Evolutionary conservation across 2,797 vertebrate genomes (phyloP).

Genomic region (Anguilla pacifica): DNA sequence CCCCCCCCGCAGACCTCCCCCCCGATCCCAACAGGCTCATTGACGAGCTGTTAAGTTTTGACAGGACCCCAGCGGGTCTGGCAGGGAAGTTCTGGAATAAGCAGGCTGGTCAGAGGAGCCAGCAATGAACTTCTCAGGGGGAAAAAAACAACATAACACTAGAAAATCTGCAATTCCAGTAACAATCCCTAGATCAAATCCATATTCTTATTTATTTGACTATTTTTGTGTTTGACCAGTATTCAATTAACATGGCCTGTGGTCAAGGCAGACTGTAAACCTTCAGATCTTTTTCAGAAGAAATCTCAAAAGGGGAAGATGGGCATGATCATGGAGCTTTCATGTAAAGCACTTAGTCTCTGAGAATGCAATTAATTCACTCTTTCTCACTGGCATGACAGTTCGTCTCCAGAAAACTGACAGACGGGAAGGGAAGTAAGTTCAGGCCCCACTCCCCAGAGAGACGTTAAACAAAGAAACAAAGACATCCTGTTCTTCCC

Average conservation of each 20-base stretch:
- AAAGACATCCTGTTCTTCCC: conserved; percentile 57
- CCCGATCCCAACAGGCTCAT: conserved; percentile 39
- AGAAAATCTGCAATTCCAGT: neutral
- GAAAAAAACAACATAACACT: too few relatives aligned
- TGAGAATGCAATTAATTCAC: conserved; percentile 35
- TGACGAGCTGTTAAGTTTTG: conserved; percentile 29
- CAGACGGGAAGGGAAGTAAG: conserved; percentile 31
- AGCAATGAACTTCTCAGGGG: conserved; percentile 16
- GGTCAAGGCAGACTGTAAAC: neutral
- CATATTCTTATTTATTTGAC: too few relatives aligned
- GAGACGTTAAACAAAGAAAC: conserved; percentile 57
- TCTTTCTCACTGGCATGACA: conserved; percentile 4
- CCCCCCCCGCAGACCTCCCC: conserved; percentile 25
- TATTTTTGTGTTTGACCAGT: neutral
- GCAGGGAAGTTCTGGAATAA: neutral
- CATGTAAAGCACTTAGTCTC: conserved; percentile 29
- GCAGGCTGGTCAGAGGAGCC: conserved; percentile 12
- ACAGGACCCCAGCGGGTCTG: neutral
- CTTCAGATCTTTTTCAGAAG: neutral
- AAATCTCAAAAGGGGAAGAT: neutral
- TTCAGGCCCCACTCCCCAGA: conserved; percentile 54
- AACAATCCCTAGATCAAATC: neutral
- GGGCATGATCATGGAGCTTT: conserved; percentile 6
- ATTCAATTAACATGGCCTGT: neutral
- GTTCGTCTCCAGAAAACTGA: conserved; percentile 9